Conservation (phyloP, 2,797 vertebrate genomes). For the Crenichthys baileyi region DNA sequence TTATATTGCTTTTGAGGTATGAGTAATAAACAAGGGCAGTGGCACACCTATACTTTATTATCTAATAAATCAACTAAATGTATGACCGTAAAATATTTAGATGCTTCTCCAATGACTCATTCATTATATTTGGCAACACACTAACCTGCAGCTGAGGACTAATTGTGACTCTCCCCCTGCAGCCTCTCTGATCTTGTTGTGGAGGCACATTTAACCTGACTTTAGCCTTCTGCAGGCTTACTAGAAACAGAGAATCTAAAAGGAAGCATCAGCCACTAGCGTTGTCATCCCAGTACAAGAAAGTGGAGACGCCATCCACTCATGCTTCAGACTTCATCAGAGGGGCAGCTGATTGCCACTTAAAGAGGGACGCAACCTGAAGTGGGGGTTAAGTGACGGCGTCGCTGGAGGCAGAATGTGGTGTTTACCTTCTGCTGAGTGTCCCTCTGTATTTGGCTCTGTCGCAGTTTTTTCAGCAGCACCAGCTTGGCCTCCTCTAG, state of each 20-base stretch:
- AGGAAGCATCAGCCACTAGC: not conserved
- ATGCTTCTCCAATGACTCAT: not conserved
- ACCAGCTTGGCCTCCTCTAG: constrained; percentile 96
- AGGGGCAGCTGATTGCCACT: not conserved
- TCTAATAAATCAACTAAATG: not conserved
- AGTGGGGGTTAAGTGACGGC: not conserved
- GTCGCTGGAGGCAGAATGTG: not conserved
- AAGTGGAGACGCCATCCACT: not conserved
- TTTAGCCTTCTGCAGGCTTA: not conserved
- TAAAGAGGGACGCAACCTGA: not conserved
- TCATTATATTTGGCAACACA: not conserved
- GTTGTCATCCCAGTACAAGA: not conserved
- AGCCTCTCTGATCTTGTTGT: not conserved
- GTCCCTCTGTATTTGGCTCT: constrained; percentile 94
- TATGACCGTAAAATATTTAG: not conserved
- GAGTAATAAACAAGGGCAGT: not conserved
- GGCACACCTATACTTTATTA: not conserved
- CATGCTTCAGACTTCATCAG: not conserved
- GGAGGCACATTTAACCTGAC: not conserved
- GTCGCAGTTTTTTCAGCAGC: constrained; percentile 92
- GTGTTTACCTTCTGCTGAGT: constrained; percentile 86
- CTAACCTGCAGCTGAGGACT: constrained; percentile 4
- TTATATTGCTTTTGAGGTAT: not conserved
- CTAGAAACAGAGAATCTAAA: not conserved
- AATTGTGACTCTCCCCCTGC: not conserved